These are phyloP conservation scores for Serranus cabrilla DNA, from an alignment of 2,797 vertebrate species.

Conservation along the genomic window DNA sequence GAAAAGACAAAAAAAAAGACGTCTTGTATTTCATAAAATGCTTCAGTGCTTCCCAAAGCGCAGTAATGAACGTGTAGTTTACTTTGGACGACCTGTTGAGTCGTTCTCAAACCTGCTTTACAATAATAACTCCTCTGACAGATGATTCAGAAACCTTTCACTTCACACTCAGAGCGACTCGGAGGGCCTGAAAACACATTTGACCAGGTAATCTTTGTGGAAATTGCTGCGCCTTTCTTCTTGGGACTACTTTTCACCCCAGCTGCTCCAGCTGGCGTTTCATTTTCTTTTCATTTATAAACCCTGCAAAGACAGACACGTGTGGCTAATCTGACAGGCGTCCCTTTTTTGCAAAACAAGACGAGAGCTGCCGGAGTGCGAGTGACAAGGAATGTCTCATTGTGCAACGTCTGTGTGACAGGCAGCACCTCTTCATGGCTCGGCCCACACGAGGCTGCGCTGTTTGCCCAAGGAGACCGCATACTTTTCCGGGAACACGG, in stretches of 20 bases:
- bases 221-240: background rate
- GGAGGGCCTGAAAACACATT: conserved; percentile 10
- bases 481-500: conserved; percentile 41
- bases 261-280: background rate
- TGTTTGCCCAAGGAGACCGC: conserved; percentile 63
- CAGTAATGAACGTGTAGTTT: background rate
- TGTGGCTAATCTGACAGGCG: conserved; percentile 52
- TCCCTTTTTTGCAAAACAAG: conserved; percentile 19
- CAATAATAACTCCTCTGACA: background rate
- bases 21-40: background rate
- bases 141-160: background rate
- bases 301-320: conserved; percentile 41
- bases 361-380: background rate
- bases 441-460: background rate
- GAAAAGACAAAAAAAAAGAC: too few relatives aligned
- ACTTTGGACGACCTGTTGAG: background rate
- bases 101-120: background rate
- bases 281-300: conserved; percentile 25
- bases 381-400: conserved; percentile 62
- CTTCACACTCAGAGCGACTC: background rate
- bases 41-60: background rate
- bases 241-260: conserved; percentile 1
- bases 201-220: conserved; percentile 10
- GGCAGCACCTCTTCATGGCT: conserved; percentile 48
- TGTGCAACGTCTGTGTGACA: conserved; percentile 62